Base-by-base conservation (phyloP, 2,113 vertebrate species). In the Zosterops lateralis region DNA sequence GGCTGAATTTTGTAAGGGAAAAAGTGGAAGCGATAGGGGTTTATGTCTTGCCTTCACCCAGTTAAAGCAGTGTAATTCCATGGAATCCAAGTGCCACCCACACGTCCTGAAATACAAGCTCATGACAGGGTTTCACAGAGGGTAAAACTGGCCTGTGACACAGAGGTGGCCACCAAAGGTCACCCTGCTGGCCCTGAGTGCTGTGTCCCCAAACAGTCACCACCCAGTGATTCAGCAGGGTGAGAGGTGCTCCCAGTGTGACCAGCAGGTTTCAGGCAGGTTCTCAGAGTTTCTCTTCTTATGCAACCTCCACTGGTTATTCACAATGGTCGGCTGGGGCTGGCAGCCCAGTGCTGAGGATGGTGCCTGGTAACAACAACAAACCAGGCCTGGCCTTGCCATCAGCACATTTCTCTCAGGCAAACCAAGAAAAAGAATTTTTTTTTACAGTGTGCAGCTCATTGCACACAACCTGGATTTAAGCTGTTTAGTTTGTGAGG, bases 401-500 rank as follows among this genome's bases (percentile, higher is more conserved):
- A 42, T 36, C 34, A 62, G 56, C 84, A 47, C 31, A 51, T 92
- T 94, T 94, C 90, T 51, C 51, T 86, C 79, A 83, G 60, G 77
- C 61, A 94, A 93, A 74, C 45, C 25, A 87, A 81, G 56, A 87
- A 70, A 71, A 70, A 31, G 56, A 4, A 21, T 50, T 53, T 62
- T 36, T 36, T 62, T 47, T 86, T 68, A 50, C 26, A 83, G 26
- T 3, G 6, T 38, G 16, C 53, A 78, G 48, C 72, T 80, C 88
- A 50, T 47, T 86, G 54, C 68, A 87, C 51, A 32, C 60, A 82
- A 80, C 57, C 68, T 91, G 89, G 54, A 79, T 82, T 84, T 93
- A 87, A 89, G 68, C 70, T 89, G 82, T 90, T 91, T 73, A 62
- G 26, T 57, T 90, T 90, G 51, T 71, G 80, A 77, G 64, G 87